Evolutionary conservation across 2,797 vertebrate species (phyloP).

Genomic region (Onychomys leucogaster): DNA sequence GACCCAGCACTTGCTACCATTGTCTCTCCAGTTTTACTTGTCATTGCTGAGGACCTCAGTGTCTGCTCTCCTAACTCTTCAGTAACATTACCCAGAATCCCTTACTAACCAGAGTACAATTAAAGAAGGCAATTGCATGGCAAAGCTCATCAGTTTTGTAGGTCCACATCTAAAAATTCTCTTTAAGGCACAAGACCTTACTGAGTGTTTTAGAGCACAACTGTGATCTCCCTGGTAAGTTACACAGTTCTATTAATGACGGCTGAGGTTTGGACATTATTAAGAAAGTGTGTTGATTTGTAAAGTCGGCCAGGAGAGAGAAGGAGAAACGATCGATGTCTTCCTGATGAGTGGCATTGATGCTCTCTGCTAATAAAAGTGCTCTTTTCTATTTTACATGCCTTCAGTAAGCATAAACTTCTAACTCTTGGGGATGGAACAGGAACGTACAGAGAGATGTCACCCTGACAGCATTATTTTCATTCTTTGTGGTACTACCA

Average conservation of each 20-base stretch:
- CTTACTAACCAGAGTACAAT: neutral
- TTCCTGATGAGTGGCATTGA: neutral
- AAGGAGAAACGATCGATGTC: neutral
- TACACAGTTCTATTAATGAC: neutral
- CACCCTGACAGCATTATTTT: neutral
- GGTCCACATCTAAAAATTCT: neutral
- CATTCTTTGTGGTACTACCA: neutral
- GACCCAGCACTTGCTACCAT: neutral
- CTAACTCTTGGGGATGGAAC: neutral
- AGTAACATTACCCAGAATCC: neutral
- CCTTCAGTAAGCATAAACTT: neutral
- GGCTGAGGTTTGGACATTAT: neutral
- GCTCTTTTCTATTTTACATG: neutral
- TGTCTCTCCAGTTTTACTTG: neutral
- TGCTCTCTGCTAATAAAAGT: neutral
- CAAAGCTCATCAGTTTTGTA: neutral
- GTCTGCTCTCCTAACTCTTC: neutral
- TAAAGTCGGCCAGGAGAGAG: neutral
- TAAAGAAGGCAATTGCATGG: neutral
- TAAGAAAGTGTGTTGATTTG: slow-evolving; percentile 21
- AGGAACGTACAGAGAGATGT: neutral
- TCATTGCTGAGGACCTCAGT: neutral
- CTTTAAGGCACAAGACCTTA: neutral
- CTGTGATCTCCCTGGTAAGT: neutral
- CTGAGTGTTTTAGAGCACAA: neutral